A percentile compares a stretch with the other conserved stretches of the same genome.
Evolutionary conservation across 53 echinoderm and acorn worm species (phyloP).

Genomic region (Astropecten irregularis): DNA sequence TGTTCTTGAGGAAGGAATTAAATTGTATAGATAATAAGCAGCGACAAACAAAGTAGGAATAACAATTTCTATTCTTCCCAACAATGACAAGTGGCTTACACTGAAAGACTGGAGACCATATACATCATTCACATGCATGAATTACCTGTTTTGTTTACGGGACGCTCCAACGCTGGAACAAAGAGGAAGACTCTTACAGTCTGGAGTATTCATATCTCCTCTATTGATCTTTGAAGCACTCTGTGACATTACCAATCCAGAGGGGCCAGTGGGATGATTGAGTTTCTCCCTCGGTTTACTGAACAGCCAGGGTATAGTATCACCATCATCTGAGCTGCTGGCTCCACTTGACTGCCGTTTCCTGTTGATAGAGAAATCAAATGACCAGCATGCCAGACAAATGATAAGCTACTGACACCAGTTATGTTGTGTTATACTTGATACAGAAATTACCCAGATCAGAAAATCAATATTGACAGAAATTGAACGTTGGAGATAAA

Average conservation of each 20-base stretch:
- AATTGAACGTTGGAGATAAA: too few relatives aligned
- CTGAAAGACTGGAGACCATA: too few relatives aligned
- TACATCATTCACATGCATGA: too few relatives aligned
- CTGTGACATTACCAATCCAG: not conserved
- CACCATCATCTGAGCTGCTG: slow-evolving; percentile 22
- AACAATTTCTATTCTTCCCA: too few relatives aligned
- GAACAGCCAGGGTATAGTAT: slow-evolving; percentile 56
- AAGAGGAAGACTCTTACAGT: slow-evolving; percentile 19
- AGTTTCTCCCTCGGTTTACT: slow-evolving; percentile 7
- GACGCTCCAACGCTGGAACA: slow-evolving; percentile 30
- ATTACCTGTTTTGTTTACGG: slow-evolving; percentile 11
- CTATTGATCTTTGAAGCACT: slow-evolving; percentile 24
- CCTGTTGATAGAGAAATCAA: not conserved
- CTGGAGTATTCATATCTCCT: not conserved
- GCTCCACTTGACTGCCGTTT: slow-evolving; percentile 21
- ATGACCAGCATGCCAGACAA: too few relatives aligned
- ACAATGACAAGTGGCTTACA: too few relatives aligned
- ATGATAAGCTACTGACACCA: too few relatives aligned
- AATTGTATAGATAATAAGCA: too few relatives aligned
- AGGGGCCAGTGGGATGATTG: not conserved
- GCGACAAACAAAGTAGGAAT: too few relatives aligned
- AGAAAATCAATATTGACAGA: too few relatives aligned
- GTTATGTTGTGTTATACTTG: too few relatives aligned
- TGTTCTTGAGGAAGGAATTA: not conserved
- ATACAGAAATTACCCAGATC: too few relatives aligned